Evolutionary conservation across 2,113 vertebrate species (phyloP).

Genomic region (Cyphomyrus plagiostoma): DNA sequence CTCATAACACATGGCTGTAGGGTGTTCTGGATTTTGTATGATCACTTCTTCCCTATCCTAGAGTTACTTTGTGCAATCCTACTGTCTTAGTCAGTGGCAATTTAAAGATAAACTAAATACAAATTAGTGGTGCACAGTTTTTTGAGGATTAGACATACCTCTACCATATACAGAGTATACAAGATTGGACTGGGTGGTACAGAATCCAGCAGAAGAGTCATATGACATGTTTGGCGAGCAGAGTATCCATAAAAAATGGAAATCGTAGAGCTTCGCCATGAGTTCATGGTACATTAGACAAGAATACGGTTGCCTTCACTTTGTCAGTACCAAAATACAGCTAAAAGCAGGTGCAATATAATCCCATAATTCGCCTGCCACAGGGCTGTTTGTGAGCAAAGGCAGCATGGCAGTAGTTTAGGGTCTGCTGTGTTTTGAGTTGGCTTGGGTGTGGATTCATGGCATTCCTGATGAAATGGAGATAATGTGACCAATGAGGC

Average conservation of each 20-base stretch:
- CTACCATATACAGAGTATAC: neutral
- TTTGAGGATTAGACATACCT: neutral
- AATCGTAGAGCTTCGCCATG: neutral
- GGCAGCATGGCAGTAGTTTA: neutral
- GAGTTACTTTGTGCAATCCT: neutral
- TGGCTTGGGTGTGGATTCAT: neutral
- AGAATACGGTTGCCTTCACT: neutral
- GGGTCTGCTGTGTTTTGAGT: neutral
- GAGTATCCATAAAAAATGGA: neutral
- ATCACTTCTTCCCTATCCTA: neutral
- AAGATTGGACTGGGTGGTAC: neutral
- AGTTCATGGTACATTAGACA: neutral
- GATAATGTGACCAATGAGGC: neutral
- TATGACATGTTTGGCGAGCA: neutral
- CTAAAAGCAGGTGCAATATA: neutral
- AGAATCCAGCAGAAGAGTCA: neutral
- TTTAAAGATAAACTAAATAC: neutral
- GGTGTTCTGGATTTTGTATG: neutral
- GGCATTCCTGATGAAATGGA: neutral
- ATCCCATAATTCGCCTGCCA: neutral
- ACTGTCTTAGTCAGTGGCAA: neutral
- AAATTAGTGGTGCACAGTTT: neutral
- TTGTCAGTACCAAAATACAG: neutral
- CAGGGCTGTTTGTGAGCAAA: neutral
- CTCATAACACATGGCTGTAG: neutral